Evolutionary conservation across 64 coral and sea anemone species (phyloP).

Genomic region (Acropora tenuis): DNA sequence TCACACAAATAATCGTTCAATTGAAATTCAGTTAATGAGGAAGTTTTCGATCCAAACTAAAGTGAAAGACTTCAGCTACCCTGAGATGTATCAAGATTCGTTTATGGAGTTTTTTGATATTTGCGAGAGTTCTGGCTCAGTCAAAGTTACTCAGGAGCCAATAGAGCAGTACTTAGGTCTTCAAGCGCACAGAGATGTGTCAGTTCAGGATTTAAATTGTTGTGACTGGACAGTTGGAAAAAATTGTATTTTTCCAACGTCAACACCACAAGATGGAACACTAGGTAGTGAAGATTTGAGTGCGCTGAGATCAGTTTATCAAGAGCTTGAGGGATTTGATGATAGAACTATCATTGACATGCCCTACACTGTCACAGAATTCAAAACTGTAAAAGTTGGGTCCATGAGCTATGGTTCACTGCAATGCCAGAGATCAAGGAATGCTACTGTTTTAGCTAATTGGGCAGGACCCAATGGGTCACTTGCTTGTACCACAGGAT

Average conservation of each 20-base stretch:
- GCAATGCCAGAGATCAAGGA: too few relatives aligned
- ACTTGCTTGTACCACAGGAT: too few relatives aligned
- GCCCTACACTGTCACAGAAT: background rate
- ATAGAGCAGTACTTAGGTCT: conserved; percentile 4
- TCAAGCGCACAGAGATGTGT: background rate
- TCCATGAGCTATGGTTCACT: too few relatives aligned
- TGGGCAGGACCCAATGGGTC: too few relatives aligned
- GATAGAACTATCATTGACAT: conserved; percentile 33
- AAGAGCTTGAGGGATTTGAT: conserved; percentile 35
- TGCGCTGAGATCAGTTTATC: conserved; percentile 29
- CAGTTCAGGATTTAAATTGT: conserved; percentile 5
- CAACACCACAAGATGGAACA: conserved; percentile 17
- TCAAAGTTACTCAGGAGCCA: conserved; percentile 48
- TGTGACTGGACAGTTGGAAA: conserved; percentile 30
- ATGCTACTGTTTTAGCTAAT: too few relatives aligned
- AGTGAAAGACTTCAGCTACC: background rate
- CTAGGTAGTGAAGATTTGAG: conserved; percentile 45
- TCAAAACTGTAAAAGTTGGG: too few relatives aligned
- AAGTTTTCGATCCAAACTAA: too few relatives aligned
- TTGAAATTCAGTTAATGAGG: too few relatives aligned
- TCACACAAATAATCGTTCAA: too few relatives aligned
- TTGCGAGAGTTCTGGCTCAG: conserved; percentile 22
- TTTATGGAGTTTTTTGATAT: conserved; percentile 44
- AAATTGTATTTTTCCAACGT: background rate
- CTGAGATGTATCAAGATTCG: conserved; percentile 13